Evolutionary conservation across 2,113 vertebrate species (phyloP).

Genomic region (Callipepla californica): DNA sequence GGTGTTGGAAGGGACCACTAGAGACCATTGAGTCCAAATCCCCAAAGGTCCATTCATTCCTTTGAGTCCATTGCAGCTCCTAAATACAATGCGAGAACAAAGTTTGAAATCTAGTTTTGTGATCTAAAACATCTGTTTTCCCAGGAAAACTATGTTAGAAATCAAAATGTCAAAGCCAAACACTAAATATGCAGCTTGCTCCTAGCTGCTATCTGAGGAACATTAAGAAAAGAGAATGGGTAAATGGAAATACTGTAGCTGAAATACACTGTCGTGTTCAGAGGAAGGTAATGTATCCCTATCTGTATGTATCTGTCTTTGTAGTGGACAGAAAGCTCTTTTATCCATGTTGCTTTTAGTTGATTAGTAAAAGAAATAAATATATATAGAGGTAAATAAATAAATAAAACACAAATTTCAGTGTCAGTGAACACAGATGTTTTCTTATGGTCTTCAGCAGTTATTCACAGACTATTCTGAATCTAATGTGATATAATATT

Average conservation of each 20-base stretch:
- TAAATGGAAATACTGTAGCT: neutral
- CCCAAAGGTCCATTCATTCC: neutral
- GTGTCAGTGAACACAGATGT: neutral
- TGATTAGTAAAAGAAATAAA: neutral
- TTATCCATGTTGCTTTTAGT: neutral
- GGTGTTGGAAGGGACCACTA: too few species aligned
- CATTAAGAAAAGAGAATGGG: neutral
- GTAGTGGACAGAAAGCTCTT: neutral
- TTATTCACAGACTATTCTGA: neutral
- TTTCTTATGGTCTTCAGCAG: neutral
- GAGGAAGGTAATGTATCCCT: neutral
- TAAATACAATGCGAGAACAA: neutral
- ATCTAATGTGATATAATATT: neutral
- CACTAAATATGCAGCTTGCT: neutral
- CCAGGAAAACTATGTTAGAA: neutral
- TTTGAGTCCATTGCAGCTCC: neutral
- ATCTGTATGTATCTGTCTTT: too few species aligned
- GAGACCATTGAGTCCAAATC: too few species aligned
- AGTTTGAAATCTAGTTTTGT: neutral
- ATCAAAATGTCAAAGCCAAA: neutral
- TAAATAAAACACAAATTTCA: neutral
- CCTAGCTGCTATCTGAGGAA: neutral
- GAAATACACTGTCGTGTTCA: neutral
- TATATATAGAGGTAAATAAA: neutral
- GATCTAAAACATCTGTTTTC: neutral